Evolutionary conservation across 2,888 invertebrate species (phyloP).

Genomic region (Apoda limacodes): DNA sequence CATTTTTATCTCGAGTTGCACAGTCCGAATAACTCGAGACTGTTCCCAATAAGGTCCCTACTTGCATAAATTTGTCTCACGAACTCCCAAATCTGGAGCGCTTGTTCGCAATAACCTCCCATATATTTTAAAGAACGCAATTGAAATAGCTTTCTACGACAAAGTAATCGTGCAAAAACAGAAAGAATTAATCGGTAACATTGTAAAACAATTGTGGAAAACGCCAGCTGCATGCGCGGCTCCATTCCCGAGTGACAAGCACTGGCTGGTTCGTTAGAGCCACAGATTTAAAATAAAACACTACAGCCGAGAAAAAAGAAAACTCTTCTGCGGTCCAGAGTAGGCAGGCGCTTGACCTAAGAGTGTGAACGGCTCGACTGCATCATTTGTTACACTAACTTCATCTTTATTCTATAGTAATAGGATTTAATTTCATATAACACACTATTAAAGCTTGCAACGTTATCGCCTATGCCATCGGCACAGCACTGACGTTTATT

Average conservation of each 20-base stretch:
- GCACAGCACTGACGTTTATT: constrained; percentile 42
- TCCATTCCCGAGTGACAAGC: constrained; percentile 44
- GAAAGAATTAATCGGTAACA: too few relatives aligned
- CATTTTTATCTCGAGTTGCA: too few relatives aligned
- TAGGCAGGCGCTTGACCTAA: constrained; percentile 40
- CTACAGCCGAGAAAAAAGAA: constrained; percentile 49
- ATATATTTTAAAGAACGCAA: too few relatives aligned
- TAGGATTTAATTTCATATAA: constrained; percentile 35
- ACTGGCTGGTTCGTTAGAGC: constrained; percentile 58
- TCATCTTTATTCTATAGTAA: constrained; percentile 26
- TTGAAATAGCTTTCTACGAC: too few relatives aligned
- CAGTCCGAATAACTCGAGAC: too few relatives aligned
- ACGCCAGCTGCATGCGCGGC: constrained; percentile 39
- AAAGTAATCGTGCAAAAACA: too few relatives aligned
- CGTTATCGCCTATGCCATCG: constrained; percentile 23
- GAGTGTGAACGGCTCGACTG: constrained; percentile 28
- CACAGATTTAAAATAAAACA: constrained; percentile 63
- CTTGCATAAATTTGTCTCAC: too few relatives aligned
- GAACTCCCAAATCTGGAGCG: too few relatives aligned
- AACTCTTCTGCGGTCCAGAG: constrained; percentile 37
- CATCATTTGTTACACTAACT: constrained; percentile 25
- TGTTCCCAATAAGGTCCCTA: too few relatives aligned
- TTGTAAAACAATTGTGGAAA: too few relatives aligned
- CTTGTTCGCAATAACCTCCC: too few relatives aligned
- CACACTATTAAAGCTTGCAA: constrained; percentile 21